phyloP scores from a whole-genome alignment of 2,888 invertebrate genomes.

The Lepas anatifera region DNA sequence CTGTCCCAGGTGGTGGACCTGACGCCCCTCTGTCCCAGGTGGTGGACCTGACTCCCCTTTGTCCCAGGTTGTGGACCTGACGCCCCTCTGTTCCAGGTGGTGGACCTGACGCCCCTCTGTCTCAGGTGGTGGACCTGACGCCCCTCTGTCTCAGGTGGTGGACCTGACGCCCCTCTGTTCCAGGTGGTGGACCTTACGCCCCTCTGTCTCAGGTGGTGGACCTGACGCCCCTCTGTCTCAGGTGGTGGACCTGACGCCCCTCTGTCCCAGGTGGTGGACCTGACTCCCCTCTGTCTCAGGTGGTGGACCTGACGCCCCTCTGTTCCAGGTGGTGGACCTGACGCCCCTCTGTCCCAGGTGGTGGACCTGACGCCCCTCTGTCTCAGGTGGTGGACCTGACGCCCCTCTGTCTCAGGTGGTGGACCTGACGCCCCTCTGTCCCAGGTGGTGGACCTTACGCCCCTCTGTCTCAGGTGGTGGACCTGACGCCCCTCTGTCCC shows the following conservation, averaged over 20 bases:
- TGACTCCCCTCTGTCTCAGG: too few relatives aligned
- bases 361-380: neutral
- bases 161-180: neutral
- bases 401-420: conserved; percentile 23
- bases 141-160: too few relatives aligned
- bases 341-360: neutral
- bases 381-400: neutral
- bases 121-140: neutral
- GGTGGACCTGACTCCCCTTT: neutral
- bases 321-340: too few relatives aligned
- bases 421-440: neutral
- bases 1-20: too few relatives aligned
- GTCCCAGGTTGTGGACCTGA: neutral
- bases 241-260: neutral
- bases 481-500: too few relatives aligned
- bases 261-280: conserved; percentile 37
- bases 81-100: conserved; percentile 24
- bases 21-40: neutral
- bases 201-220: conserved; percentile 26
- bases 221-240: neutral
- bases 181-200: conserved; percentile 40
- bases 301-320: too few relatives aligned
- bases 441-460: neutral
- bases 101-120: neutral
- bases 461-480: too few relatives aligned